phyloP scores from a whole-genome alignment of 2,113 vertebrate genomes.

The Brachypodius melanocephalos region DNA sequence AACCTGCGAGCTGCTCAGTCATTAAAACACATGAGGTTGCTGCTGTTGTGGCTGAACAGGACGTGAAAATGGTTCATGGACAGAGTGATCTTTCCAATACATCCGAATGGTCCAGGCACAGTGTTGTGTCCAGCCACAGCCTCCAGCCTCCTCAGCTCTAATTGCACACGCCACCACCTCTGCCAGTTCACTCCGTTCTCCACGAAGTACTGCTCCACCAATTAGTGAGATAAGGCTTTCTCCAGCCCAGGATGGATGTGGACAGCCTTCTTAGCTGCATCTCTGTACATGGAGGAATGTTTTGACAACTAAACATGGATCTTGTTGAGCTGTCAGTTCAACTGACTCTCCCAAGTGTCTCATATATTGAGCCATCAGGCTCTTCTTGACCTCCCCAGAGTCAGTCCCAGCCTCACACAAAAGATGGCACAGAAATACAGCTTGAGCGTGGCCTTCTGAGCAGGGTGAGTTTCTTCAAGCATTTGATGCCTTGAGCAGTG shows the following conservation, averaged over 20 bases:
- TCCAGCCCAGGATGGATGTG: background rate
- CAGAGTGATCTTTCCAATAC: background rate
- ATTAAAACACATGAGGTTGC: background rate
- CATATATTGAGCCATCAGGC: constrained; percentile 16
- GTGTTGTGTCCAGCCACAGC: background rate
- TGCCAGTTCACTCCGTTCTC: background rate
- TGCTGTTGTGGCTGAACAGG: background rate
- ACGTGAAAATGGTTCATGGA: fast-evolving
- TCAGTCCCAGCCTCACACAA: background rate
- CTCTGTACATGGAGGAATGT: background rate
- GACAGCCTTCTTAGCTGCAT: background rate
- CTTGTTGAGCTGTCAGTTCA: constrained; percentile 17
- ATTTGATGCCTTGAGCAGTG: background rate
- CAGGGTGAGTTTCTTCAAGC: constrained; percentile 12
- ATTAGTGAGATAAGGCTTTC: background rate
- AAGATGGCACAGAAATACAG: background rate
- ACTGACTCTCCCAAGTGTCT: background rate
- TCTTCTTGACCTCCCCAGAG: constrained; percentile 9
- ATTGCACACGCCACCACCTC: background rate
- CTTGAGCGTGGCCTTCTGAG: background rate
- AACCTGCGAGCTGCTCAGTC: background rate
- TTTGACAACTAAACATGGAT: constrained; percentile 41
- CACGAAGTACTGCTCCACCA: background rate
- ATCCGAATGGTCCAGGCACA: background rate
- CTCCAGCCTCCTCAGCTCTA: background rate